Evolutionary conservation across 1,140 invertebrate species (phyloP).

Genomic region (Argopecten irradians): DNA sequence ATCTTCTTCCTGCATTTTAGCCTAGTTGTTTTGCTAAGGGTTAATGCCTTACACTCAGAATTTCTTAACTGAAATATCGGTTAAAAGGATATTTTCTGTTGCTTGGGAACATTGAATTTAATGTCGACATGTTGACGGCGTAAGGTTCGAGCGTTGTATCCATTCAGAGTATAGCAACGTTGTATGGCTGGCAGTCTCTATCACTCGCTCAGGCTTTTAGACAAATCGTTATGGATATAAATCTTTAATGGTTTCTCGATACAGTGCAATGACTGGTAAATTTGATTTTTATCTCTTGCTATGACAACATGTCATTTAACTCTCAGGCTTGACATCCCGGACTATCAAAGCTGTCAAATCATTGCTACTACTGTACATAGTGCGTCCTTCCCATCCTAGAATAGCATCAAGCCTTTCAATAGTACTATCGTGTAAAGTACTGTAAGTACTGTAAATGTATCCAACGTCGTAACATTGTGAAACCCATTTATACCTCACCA

Average conservation of each 20-base stretch:
- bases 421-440: too few relatives aligned
- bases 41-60: not conserved
- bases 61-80: conserved; percentile 3
- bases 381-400: not conserved
- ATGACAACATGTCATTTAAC: conserved; percentile 16
- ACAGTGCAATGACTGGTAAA: conserved; percentile 7
- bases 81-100: conserved; percentile 1
- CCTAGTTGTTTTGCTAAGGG: not conserved
- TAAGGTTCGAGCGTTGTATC: not conserved
- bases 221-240: conserved; percentile 23
- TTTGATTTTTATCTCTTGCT: not conserved
- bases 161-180: not conserved
- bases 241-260: conserved; percentile 9
- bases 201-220: not conserved
- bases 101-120: not conserved
- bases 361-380: too few relatives aligned
- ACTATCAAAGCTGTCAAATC: not conserved
- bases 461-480: too few relatives aligned
- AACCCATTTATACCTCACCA: too few relatives aligned
- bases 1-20: not conserved
- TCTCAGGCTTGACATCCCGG: not conserved
- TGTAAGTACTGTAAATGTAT: too few relatives aligned
- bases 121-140: not conserved
- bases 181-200: not conserved
- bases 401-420: not conserved